phyloP scores from a whole-genome alignment of 2,888 invertebrate species.

The Cecidostiba fungosa region DNA sequence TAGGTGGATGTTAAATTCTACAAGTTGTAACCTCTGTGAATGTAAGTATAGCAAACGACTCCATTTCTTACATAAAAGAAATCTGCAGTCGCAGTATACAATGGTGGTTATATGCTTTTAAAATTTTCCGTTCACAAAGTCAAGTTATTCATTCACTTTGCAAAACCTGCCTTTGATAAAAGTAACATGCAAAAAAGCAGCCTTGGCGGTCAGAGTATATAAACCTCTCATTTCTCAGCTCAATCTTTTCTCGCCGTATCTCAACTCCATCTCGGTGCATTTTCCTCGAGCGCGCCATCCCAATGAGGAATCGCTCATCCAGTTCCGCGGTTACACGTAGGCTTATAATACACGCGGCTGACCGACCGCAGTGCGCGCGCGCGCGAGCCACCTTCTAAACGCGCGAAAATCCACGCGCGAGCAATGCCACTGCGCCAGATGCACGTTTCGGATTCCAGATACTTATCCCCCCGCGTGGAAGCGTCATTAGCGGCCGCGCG shows the following conservation, averaged over 20 bases:
- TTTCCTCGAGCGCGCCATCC: background rate
- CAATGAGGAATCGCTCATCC: slow-evolving; percentile 41
- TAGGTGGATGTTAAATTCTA: background rate
- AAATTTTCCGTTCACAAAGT: too few relatives aligned
- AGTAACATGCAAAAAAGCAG: background rate
- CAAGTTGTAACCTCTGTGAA: background rate
- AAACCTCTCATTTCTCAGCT: background rate
- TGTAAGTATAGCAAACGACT: too few relatives aligned
- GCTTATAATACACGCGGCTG: background rate
- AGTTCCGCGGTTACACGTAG: slow-evolving; percentile 29
- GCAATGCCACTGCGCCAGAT: slow-evolving; percentile 15
- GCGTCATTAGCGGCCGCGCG: slow-evolving; percentile 66
- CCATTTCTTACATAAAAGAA: too few relatives aligned
- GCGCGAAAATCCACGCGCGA: background rate
- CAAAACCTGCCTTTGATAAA: background rate
- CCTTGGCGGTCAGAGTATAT: background rate
- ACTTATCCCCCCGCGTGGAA: slow-evolving; percentile 61
- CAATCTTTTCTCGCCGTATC: background rate
- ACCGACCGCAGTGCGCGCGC: slow-evolving; percentile 10
- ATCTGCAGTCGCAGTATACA: too few relatives aligned
- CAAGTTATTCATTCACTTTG: too few relatives aligned
- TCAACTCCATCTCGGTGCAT: background rate
- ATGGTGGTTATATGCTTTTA: background rate
- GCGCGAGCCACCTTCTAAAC: background rate
- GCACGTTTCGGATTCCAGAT: slow-evolving; percentile 64